A percentile compares a stretch with the other conserved stretches of the same genome.
phyloP scores from a whole-genome alignment of 2,797 vertebrate species.

The Tiaroga cobitis region DNA sequence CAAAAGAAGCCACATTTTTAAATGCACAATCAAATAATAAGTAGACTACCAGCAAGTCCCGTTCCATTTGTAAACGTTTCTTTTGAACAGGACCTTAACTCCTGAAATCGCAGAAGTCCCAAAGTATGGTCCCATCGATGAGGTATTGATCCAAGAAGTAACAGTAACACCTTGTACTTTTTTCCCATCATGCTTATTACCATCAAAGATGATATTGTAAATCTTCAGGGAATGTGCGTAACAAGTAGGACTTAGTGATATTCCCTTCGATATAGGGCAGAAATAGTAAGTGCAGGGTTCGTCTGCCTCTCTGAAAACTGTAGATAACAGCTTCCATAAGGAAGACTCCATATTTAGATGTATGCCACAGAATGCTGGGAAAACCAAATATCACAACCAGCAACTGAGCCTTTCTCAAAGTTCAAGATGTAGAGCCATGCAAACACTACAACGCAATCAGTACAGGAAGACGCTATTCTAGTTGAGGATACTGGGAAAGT shows the following conservation, averaged over 20 bases:
- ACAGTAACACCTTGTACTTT: constrained; percentile 31
- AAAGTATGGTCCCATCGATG: constrained; percentile 30
- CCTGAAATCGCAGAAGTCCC: constrained; percentile 37
- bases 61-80: constrained; percentile 54
- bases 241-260: background rate
- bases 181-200: constrained; percentile 24
- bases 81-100: constrained; percentile 28
- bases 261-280: background rate
- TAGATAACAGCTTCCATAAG: constrained; percentile 18
- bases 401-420: constrained; percentile 17
- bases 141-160: constrained; percentile 42
- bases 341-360: constrained; percentile 25
- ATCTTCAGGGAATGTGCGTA: constrained; percentile 24
- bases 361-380: constrained; percentile 13
- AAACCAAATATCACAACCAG: background rate
- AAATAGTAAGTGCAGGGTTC: background rate
- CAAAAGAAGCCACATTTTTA: constrained; percentile 26
- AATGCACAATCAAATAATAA: background rate
- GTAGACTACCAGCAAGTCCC: background rate
- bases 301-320: background rate
- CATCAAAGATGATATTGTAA: background rate
- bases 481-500: background rate
- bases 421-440: constrained; percentile 24
- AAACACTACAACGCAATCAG: constrained; percentile 37
- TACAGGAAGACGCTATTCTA: constrained; percentile 59